Evolutionary conservation across 2,888 invertebrate genomes (phyloP).

Genomic region (Stenurella melanura): DNA sequence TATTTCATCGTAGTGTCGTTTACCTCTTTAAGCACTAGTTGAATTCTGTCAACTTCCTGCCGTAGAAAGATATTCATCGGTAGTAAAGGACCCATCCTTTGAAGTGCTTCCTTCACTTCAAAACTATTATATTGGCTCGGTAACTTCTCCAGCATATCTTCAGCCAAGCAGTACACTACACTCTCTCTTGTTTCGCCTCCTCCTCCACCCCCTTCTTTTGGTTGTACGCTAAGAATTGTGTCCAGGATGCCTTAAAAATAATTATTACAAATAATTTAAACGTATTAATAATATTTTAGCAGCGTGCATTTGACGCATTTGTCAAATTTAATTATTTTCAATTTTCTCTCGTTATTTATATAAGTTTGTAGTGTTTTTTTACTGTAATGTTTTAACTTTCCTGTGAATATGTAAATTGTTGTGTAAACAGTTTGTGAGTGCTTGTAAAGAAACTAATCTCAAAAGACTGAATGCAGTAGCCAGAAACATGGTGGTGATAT

Average conservation of each 20-base stretch:
- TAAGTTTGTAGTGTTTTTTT: no score
- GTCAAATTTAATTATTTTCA: no score
- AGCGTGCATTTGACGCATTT: no score
- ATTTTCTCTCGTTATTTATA: no score
- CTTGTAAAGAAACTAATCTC: no score
- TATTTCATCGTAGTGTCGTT: not conserved
- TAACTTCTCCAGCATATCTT: constrained; percentile 92
- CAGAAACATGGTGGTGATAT: no score
- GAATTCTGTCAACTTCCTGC: constrained; percentile 89
- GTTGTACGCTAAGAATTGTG: constrained; percentile 96
- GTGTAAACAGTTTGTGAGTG: no score
- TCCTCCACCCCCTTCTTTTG: constrained; percentile 93
- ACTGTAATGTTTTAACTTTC: no score
- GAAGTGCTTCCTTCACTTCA: constrained; percentile 92
- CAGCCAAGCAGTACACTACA: constrained; percentile 92
- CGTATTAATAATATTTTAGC: not conserved
- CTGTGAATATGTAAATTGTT: no score
- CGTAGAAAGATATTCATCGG: constrained; percentile 97
- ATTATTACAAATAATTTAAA: not conserved
- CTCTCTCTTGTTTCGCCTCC: constrained; percentile 95
- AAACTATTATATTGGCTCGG: constrained; percentile 92
- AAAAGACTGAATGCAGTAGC: no score
- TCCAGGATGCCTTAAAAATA: constrained; percentile 82
- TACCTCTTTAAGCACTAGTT: constrained; percentile 84
- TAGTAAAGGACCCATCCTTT: constrained; percentile 92